Evolutionary conservation across 2,888 invertebrate genomes (phyloP).

Genomic region (Ceriagrion tenellum): DNA sequence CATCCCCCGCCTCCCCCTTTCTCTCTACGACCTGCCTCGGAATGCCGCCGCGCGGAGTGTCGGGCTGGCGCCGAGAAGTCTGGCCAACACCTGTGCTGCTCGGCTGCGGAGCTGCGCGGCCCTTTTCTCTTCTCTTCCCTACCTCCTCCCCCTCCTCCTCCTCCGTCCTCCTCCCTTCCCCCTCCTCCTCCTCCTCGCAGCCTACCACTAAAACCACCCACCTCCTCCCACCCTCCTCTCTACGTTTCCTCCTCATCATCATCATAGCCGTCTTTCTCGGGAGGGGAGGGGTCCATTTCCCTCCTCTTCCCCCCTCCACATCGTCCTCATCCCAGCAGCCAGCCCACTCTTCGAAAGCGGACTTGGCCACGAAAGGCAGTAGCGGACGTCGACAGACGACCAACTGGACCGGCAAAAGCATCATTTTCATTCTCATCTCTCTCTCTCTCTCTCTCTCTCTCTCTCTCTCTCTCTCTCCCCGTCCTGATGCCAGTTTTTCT

Average conservation of each 20-base stretch:
- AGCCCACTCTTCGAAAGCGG: neutral
- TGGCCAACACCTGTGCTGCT: constrained; percentile 57
- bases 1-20: neutral
- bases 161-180: neutral
- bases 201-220: too few species aligned
- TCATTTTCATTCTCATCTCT: too few species aligned
- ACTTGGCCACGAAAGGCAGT: neutral
- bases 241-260: neutral
- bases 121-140: neutral
- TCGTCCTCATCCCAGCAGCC: neutral
- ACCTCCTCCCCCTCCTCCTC: neutral
- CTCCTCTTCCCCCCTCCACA: neutral
- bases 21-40: constrained; percentile 31
- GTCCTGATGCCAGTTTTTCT: too few species aligned
- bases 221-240: neutral
- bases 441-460: too few species aligned
- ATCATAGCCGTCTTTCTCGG: neutral
- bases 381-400: neutral
- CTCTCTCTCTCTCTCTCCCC: too few species aligned
- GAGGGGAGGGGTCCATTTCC: too few species aligned
- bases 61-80: constrained; percentile 52
- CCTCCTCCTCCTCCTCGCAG: too few species aligned
- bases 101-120: neutral
- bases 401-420: too few species aligned
- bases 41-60: constrained; percentile 3